Base-by-base conservation (phyloP, 2,888 invertebrate genomes). In the Thera obeliscata region DNA sequence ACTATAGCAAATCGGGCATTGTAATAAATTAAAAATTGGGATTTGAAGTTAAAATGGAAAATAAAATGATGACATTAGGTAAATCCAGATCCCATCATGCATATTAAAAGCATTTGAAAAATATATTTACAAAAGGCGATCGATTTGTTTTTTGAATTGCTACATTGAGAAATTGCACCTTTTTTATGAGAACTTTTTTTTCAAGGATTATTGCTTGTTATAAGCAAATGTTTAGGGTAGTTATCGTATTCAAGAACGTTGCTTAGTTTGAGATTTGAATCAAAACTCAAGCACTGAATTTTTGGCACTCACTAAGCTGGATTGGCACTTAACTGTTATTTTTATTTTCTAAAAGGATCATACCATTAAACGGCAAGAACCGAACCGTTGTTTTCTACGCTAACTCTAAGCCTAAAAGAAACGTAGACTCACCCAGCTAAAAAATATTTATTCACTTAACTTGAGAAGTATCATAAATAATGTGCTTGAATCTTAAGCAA, bases 101-200 rank as follows among this genome's bases (percentile, higher is more conserved):
- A 62, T 70, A 61, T 50, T 7, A 64, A 60, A 70, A 64, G 71
- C 70, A 64, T 56, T 35, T 61, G 50, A 74, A 76, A 72, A 70
- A 48, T 69, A 74, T 82, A 83, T 83, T 78, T 83, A 84, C 82
- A 84, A 79, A 65, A 82, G 80, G 79, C 62, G 52, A 55, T 55
- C 61, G 48, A 61, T 54, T 41, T 54, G 38, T 60, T 49, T 9
- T 46, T 5, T 5, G 41, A 49, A 4, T 48, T 11, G 4, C 2
- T 4, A n/a, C 3, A 49, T n/a, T 3, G 50, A 1, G 50, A 12
- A 12, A 49, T 12, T 12, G n/a, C n/a, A 64, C 56, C 56, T 60
- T 48, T 33, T 22, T 9, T n/a, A 22, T 33, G 38, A 41, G 3
- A 12, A 12, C 49, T 49, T 49, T 49, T 1, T 43, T 5, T n/a